Percentiles rank a stretch among this genome's conserved stretches.
phyloP scores from a whole-genome alignment of 1,140 invertebrate genomes.

The Danaus melanippus region DNA sequence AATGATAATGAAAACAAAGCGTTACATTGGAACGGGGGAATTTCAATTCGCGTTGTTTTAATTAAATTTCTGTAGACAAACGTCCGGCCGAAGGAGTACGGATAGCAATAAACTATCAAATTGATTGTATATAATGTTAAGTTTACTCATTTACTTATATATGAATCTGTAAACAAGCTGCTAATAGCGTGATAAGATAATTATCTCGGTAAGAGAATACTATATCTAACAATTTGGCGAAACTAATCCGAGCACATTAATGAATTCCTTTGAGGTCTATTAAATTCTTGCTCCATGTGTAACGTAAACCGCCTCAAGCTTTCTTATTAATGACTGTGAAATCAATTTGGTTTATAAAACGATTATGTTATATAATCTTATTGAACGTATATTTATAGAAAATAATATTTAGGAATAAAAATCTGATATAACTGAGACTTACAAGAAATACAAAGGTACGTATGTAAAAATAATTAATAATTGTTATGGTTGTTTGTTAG shows the following conservation, averaged over 20 bases:
- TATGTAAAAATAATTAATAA: too few species aligned
- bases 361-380: slow-evolving; percentile 6
- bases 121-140: too few species aligned
- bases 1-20: slow-evolving; percentile 51
- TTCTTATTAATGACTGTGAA: slow-evolving; percentile 13
- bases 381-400: slow-evolving; percentile 3
- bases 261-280: slow-evolving; percentile 35
- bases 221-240: slow-evolving; percentile 9
- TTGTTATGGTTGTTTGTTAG: too few species aligned
- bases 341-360: slow-evolving; percentile 4
- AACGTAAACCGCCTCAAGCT: slow-evolving; percentile 10
- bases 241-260: slow-evolving; percentile 33
- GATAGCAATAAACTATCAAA: too few species aligned
- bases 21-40: slow-evolving; percentile 34
- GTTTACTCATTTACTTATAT: too few species aligned
- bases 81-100: background rate
- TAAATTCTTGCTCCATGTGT: slow-evolving; percentile 23
- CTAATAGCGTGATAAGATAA: too few species aligned
- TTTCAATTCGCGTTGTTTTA: slow-evolving; percentile 45
- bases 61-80: slow-evolving; percentile 37
- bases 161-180: too few species aligned
- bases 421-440: too few species aligned
- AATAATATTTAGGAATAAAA: background rate
- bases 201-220: slow-evolving; percentile 7
- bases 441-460: too few species aligned